phyloP scores from a whole-genome alignment of 1,140 invertebrate genomes.

The Ostrea edulis region DNA sequence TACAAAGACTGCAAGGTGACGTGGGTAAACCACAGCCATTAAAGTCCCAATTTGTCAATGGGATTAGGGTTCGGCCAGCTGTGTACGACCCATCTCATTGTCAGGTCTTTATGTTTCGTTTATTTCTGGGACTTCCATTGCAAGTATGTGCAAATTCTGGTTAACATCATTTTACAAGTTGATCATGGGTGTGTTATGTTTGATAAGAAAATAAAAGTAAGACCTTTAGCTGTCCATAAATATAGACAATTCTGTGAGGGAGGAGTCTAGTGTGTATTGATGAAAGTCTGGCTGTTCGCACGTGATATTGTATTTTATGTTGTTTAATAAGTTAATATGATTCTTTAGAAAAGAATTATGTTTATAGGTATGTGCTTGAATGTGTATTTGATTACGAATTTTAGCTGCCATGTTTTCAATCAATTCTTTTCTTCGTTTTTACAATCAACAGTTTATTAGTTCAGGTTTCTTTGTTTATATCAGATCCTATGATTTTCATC shows the following conservation, averaged over 20 bases:
- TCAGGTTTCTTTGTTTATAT: conserved; percentile 17
- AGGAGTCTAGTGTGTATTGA: neutral
- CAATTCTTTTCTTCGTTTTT: neutral
- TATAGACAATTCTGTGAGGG: neutral
- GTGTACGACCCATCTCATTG: neutral
- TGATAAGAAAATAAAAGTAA: conserved; percentile 27
- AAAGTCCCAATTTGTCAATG: conserved; percentile 10
- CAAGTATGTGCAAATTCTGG: conserved; percentile 34
- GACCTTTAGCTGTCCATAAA: neutral
- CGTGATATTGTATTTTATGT: neutral
- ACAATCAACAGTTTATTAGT: conserved; percentile 34
- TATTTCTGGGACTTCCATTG: conserved; percentile 24
- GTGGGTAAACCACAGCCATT: conserved; percentile 30
- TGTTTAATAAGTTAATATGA: neutral
- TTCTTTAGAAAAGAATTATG: neutral
- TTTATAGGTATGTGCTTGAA: neutral
- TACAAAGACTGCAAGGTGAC: neutral
- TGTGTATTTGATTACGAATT: neutral
- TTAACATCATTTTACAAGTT: conserved; percentile 23
- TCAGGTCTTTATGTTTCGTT: neutral
- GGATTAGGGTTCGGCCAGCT: conserved; percentile 33
- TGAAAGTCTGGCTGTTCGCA: neutral
- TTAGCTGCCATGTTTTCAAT: conserved; percentile 30
- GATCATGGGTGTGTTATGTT: conserved; percentile 35
- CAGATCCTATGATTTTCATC: conserved; percentile 12